Evolutionary conservation across 2,797 vertebrate genomes (phyloP).

Genomic region (Muscicapa striata): DNA sequence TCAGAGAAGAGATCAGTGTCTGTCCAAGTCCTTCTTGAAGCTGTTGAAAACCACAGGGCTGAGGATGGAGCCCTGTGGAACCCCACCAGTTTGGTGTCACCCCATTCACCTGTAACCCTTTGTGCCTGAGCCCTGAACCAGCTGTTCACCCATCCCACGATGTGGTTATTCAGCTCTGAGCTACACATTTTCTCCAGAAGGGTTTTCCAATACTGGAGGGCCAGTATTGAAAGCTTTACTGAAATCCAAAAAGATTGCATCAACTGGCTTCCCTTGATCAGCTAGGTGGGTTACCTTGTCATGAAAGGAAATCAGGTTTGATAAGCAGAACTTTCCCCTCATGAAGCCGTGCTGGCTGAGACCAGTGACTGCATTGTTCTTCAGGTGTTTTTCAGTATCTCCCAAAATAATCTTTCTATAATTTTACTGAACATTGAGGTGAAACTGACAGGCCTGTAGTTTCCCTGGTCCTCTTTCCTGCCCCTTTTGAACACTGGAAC

Average conservation of each 20-base stretch:
- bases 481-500: neutral
- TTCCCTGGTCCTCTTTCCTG: neutral
- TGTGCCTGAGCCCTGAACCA: neutral
- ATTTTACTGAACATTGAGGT: neutral
- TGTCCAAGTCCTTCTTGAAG: no score
- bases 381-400: neutral
- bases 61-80: no score
- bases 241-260: neutral
- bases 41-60: no score
- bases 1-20: no score
- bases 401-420: neutral
- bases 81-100: neutral
- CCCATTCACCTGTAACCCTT: neutral
- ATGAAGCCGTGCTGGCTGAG: accelerated
- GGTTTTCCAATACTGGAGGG: neutral
- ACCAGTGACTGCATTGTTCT: neutral
- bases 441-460: neutral
- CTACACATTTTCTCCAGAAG: neutral
- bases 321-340: neutral
- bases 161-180: accelerated
- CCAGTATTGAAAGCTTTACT: neutral
- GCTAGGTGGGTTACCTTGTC: neutral
- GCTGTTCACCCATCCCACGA: accelerated
- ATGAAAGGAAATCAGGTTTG: neutral
- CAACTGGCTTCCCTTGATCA: neutral